Percentiles rank a stretch among this genome's conserved stretches.
These are phyloP conservation scores for Xerus inauris DNA, from an alignment of 2,113 vertebrate genomes.

Conservation along the genomic window DNA sequence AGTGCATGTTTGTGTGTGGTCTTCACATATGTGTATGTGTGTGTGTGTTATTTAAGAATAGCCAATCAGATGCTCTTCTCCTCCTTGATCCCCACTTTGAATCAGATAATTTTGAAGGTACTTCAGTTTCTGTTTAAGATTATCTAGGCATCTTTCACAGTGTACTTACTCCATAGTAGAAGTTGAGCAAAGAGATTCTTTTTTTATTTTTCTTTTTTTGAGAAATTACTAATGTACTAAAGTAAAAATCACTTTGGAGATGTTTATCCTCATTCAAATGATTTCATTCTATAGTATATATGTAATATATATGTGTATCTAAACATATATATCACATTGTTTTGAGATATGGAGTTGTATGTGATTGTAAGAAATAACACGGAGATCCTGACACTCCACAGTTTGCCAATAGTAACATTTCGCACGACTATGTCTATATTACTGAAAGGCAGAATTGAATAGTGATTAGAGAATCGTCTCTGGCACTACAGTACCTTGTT, in stretches of 20 bases:
- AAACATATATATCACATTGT: not conserved
- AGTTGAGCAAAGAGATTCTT: not conserved
- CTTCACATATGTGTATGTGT: no score
- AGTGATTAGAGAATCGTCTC: not conserved
- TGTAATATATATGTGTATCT: not conserved
- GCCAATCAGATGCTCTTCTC: not conserved
- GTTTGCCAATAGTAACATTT: not conserved
- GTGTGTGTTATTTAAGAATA: not conserved
- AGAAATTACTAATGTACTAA: not conserved
- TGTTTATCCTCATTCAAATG: not conserved
- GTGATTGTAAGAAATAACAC: not conserved
- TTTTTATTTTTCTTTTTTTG: not conserved
- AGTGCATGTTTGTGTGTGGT: not conserved
- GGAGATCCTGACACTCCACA: not conserved
- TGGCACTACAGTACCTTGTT: not conserved
- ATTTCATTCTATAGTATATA: not conserved
- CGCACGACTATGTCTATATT: not conserved
- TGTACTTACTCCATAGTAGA: not conserved
- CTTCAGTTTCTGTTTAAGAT: not conserved
- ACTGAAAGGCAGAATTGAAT: not conserved
- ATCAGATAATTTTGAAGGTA: not conserved
- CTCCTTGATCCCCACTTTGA: not conserved
- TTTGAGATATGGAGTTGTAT: not conserved
- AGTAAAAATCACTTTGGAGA: not conserved
- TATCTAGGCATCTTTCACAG: not conserved